phyloP scores from a whole-genome alignment of 2,113 vertebrate species.

The Atherinomorus stipes region DNA sequence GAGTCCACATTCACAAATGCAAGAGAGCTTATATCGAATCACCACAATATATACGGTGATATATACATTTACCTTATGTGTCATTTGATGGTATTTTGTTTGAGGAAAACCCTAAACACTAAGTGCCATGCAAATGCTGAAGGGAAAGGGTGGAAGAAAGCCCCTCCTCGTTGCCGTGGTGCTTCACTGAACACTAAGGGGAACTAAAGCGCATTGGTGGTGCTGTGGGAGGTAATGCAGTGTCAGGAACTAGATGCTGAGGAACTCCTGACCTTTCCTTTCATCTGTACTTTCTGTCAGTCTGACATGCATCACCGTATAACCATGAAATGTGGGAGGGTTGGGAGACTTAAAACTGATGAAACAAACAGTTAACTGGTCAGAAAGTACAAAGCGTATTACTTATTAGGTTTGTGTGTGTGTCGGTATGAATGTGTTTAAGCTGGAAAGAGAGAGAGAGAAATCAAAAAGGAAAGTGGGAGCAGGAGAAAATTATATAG shows the following conservation, averaged over 20 bases:
- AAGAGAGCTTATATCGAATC: background rate
- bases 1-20: background rate
- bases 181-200: conserved; percentile 47
- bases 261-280: conserved; percentile 76
- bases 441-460: conserved; percentile 44
- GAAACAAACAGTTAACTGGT: background rate
- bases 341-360: background rate
- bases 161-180: conserved; percentile 30
- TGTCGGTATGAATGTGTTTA: background rate
- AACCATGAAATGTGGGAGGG: conserved; percentile 24
- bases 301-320: conserved; percentile 36
- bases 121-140: conserved; percentile 60
- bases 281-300: conserved; percentile 48
- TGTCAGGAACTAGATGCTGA: conserved; percentile 68
- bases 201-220: conserved; percentile 27
- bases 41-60: background rate
- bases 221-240: conserved; percentile 50
- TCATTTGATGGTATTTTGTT: conserved; percentile 12
- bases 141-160: conserved; percentile 55
- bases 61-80: conserved; percentile 9
- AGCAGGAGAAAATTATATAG: background rate
- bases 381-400: conserved; percentile 14
- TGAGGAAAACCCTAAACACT: conserved; percentile 58
- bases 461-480: conserved; percentile 20
- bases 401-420: background rate